Evolutionary conservation across 2,113 vertebrate genomes (phyloP), one percentile per base, ranked within the genome.

Genomic region (Neogale vison): DNA sequence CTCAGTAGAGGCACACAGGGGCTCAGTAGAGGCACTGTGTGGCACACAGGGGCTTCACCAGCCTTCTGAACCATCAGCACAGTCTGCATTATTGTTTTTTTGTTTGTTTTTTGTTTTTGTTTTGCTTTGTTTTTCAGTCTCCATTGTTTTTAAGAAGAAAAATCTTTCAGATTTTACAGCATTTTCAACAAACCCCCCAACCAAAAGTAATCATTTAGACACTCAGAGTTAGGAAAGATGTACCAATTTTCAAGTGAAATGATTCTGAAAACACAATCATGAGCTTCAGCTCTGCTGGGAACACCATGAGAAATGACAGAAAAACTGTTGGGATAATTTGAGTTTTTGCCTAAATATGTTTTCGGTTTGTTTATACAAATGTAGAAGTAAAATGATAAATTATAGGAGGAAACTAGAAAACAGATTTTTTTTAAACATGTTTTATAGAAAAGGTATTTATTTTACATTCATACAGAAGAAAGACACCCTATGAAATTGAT

Each of bases 281-380:
- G n/a, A 96, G 23, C 42, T 94, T 80, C 61, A 92, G 15, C 2
- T 80, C 92, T 57, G 29, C 23, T 47, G 57, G 31, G 14, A 45
- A 1, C 36, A 90, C 84, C 21, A 34, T 34, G 13, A 97, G 31
- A 88, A 83, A 82, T 29, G 10, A 96, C 6, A 45, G 52, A 69
- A 87, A 91, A 88, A 5, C 12, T 57, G 7, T 26, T 84, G 59
- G 0, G 10, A 90, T 71, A 65, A 72, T 87, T 45, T 63, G 36
- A 47, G 45, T 65, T 84, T 95, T 79, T 79, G 11, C n/a, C 47
- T 88, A 76, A 11, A 15, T 36, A 2, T 79, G 12, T 76, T 84
- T 94, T 93, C 77, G 80, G 34, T 67, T 86, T 61, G n/a, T 36
- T 95, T 88, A 26, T 10, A 57, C 17, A 97, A 93, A 88, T 61